A percentile compares a stretch with the other conserved stretches of the same genome.
These are phyloP conservation scores for Microctonus aethiopoides DNA, from an alignment of 2,888 invertebrate species.

Conservation along the genomic window DNA sequence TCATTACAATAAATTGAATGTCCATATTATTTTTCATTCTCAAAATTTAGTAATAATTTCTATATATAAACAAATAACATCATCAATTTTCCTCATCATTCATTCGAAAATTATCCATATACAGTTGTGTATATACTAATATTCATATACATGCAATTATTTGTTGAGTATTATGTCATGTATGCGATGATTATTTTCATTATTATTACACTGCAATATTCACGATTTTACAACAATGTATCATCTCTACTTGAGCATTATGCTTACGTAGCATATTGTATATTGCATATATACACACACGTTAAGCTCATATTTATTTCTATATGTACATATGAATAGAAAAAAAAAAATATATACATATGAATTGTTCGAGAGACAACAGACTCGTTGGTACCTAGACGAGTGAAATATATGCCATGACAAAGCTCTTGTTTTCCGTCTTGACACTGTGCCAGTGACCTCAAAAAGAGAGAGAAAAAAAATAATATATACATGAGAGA, in stretches of 20 bases:
- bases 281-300: not conserved
- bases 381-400: constrained; percentile 11
- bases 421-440: constrained; percentile 18
- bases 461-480: not conserved
- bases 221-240: constrained; percentile 6
- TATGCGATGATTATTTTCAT: not conserved
- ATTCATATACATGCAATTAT: not conserved
- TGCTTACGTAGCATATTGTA: not conserved
- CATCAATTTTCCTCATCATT: not conserved
- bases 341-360: constrained; percentile 21
- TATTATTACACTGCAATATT: not conserved
- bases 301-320: not conserved
- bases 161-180: not conserved
- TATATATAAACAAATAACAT: not conserved
- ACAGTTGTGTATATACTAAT: no score
- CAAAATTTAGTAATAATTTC: constrained; percentile 14
- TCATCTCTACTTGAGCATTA: constrained; percentile 2
- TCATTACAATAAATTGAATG: not conserved
- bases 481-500: not conserved
- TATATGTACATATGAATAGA: not conserved
- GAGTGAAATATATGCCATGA: not conserved
- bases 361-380: not conserved
- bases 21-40: constrained; percentile 10
- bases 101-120: not conserved
- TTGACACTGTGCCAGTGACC: not conserved